Evolutionary conservation across 2,888 invertebrate species (phyloP).

Genomic region (Pterostichus madidus): DNA sequence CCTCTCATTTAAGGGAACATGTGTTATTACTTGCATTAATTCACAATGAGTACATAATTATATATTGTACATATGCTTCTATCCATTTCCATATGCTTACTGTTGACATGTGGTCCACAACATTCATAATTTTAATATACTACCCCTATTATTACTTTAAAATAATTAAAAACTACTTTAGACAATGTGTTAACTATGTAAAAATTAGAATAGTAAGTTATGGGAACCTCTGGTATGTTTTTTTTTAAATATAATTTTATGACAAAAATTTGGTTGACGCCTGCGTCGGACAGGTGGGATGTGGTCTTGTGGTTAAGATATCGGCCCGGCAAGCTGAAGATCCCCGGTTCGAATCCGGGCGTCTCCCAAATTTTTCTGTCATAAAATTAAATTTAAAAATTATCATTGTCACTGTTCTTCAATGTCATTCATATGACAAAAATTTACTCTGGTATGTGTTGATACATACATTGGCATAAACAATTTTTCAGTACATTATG

Average conservation of each 20-base stretch:
- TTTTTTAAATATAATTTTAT: too few species aligned
- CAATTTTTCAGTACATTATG: constrained; percentile 6
- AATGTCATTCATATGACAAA: too few species aligned
- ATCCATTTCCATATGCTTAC: constrained; percentile 42
- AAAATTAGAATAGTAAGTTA: not conserved
- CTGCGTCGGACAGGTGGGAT: too few species aligned
- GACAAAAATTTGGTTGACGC: too few species aligned
- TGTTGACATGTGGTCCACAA: constrained; percentile 41
- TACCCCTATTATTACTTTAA: constrained; percentile 24
- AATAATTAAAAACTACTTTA: constrained; percentile 18
- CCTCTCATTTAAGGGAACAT: constrained; percentile 61
- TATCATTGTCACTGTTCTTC: too few species aligned
- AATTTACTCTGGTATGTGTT: not conserved
- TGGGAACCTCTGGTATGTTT: too few species aligned
- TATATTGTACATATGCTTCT: constrained; percentile 51
- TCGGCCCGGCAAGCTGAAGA: too few species aligned
- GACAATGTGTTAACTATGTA: constrained; percentile 1
- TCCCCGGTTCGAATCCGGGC: too few species aligned
- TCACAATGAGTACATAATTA: constrained; percentile 48
- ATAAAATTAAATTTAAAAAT: too few species aligned
- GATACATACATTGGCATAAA: not conserved
- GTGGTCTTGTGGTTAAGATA: too few species aligned
- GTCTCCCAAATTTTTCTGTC: too few species aligned
- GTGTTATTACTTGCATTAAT: constrained; percentile 62
- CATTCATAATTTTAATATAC: constrained; percentile 22